Conservation (phyloP, 2,888 invertebrate genomes). For the Aphrophora alni region DNA sequence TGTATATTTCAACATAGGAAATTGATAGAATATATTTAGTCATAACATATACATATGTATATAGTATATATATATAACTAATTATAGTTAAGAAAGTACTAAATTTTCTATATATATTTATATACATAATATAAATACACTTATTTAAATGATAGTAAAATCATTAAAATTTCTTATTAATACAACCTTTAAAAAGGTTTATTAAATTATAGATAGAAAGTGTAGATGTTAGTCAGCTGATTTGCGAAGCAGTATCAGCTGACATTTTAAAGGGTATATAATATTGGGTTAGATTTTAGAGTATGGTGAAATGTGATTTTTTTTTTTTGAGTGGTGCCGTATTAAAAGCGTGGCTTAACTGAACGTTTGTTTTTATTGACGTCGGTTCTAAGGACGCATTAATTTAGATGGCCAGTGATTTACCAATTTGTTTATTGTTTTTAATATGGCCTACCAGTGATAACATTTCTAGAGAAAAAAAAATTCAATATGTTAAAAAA, state of each 20-base stretch:
- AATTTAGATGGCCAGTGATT: neutral
- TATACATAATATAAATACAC: neutral
- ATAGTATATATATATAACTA: neutral
- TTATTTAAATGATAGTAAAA: neutral
- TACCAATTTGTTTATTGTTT: neutral
- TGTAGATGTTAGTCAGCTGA: neutral
- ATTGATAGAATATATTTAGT: neutral
- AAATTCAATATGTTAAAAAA: neutral
- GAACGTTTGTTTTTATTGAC: neutral
- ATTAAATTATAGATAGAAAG: neutral
- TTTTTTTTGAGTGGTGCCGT: neutral
- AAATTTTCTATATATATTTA: neutral
- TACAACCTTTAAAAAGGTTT: neutral
- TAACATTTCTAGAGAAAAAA: neutral
- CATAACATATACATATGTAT: neutral
- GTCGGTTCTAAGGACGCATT: neutral
- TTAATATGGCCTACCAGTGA: conserved; percentile 3
- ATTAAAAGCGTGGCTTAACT: neutral
- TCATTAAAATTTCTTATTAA: conserved; percentile 2
- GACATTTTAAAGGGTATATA: neutral
- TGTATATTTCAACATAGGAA: neutral
- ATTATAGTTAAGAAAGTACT: neutral
- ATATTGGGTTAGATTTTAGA: neutral
- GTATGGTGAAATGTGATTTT: neutral
- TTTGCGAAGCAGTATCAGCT: neutral